A percentile compares a stretch with the other conserved stretches of the same genome.
Conservation (phyloP, 2,113 vertebrate genomes). For the Gambusia affinis region DNA sequence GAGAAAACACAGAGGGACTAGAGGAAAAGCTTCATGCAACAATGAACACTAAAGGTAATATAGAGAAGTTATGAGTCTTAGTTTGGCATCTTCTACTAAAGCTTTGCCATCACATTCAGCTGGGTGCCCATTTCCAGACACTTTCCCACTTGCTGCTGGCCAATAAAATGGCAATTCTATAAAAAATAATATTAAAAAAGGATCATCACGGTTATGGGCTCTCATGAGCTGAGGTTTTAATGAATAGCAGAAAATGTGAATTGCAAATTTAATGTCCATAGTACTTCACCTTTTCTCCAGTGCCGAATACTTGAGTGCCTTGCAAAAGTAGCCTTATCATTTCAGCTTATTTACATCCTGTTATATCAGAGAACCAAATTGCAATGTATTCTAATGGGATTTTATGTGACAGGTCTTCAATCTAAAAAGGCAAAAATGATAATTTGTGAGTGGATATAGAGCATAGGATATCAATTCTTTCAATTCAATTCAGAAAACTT, state of each 20-base stretch:
- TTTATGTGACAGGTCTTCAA: too few relatives aligned
- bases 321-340: neutral
- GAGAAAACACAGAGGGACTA: constrained; percentile 16
- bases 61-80: constrained; percentile 45
- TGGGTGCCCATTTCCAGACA: constrained; percentile 37
- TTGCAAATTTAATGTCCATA: constrained; percentile 43
- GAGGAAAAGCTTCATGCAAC: constrained; percentile 35
- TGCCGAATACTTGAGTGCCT: constrained; percentile 43
- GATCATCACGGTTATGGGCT: constrained; percentile 64
- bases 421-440: too few relatives aligned
- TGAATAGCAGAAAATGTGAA: constrained; percentile 44
- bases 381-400: too few relatives aligned
- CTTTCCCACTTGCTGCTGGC: constrained; percentile 39
- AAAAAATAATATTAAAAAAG: constrained; percentile 62
- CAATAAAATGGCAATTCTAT: constrained; percentile 57
- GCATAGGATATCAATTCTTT: too few relatives aligned
- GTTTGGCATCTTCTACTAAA: constrained; percentile 52
- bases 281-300: constrained; percentile 45
- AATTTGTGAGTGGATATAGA: too few relatives aligned
- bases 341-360: too few relatives aligned
- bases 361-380: too few relatives aligned
- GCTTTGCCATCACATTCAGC: constrained; percentile 30
- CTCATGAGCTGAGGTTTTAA: constrained; percentile 52
- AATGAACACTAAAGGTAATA: constrained; percentile 56
- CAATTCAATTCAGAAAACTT: too few relatives aligned